Evolutionary conservation across 2,113 vertebrate genomes (phyloP).

Genomic region (Nyctibius bracteatus): DNA sequence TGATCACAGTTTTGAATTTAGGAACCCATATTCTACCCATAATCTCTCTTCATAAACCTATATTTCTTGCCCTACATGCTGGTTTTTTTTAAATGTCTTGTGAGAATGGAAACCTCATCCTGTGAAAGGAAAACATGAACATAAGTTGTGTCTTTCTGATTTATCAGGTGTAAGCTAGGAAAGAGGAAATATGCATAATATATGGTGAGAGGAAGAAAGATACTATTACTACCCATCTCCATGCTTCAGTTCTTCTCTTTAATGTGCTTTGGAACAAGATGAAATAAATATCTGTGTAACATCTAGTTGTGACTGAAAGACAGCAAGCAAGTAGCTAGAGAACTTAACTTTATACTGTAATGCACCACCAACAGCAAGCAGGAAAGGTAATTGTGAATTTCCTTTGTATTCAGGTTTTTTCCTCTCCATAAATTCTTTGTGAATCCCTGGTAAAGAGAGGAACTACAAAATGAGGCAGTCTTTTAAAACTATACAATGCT

Average conservation of each 20-base stretch:
- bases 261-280: not conserved
- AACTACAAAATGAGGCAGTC: not conserved
- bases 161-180: not conserved
- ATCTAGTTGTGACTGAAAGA: not conserved
- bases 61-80: not conserved
- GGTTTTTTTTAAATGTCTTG: not conserved
- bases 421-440: not conserved
- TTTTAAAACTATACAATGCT: not conserved
- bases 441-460: not conserved
- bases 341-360: not conserved
- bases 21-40: not conserved
- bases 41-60: not conserved
- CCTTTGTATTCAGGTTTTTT: not conserved
- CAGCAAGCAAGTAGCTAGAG: not conserved
- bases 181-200: not conserved
- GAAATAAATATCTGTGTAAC: not conserved
- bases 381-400: not conserved
- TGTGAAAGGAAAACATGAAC: not conserved
- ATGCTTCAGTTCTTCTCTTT: not conserved
- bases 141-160: not conserved
- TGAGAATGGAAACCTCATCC: not conserved
- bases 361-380: not conserved
- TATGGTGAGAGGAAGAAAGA: not conserved
- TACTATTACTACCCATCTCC: not conserved
- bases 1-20: not conserved